These are phyloP conservation scores for Entomobrya multifasciata DNA, from an alignment of 2,888 invertebrate species.

Conservation along the genomic window DNA sequence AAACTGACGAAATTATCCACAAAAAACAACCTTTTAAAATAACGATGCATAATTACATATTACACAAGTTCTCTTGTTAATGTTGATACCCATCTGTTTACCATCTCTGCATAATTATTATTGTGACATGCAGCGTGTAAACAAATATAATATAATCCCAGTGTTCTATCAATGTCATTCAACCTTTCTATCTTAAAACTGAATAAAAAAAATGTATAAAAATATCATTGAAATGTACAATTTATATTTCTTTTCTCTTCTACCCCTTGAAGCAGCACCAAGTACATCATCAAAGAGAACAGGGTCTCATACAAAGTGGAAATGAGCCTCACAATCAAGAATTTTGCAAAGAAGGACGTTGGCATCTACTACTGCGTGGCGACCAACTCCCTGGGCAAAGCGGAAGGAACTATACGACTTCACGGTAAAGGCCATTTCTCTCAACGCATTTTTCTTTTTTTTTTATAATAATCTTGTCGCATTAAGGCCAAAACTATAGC, in stretches of 20 bases:
- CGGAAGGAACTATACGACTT: constrained; percentile 88
- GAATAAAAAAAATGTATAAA: background rate
- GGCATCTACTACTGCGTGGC: constrained; percentile 89
- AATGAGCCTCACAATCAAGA: constrained; percentile 87
- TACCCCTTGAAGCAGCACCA: constrained; percentile 84
- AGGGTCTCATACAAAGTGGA: constrained; percentile 88
- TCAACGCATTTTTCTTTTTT: background rate
- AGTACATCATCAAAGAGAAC: constrained; percentile 88
- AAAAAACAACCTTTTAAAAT: background rate
- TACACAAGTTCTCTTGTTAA: background rate
- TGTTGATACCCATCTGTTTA: background rate
- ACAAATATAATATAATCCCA: constrained; percentile 16
- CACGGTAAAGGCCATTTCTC: constrained; percentile 84
- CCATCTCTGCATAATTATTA: background rate
- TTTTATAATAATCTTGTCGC: constrained; percentile 10
- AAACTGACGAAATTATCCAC: too few species aligned
- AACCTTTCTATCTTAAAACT: background rate
- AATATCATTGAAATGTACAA: background rate
- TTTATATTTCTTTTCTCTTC: constrained; percentile 2
- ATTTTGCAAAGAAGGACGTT: constrained; percentile 84
- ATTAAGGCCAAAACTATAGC: background rate
- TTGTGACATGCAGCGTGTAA: background rate
- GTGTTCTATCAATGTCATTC: constrained; percentile 43
- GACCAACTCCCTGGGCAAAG: constrained; percentile 89
- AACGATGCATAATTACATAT: background rate